Base-by-base conservation (phyloP, 1,140 invertebrate genomes). In the Apis dorsata region DNA sequence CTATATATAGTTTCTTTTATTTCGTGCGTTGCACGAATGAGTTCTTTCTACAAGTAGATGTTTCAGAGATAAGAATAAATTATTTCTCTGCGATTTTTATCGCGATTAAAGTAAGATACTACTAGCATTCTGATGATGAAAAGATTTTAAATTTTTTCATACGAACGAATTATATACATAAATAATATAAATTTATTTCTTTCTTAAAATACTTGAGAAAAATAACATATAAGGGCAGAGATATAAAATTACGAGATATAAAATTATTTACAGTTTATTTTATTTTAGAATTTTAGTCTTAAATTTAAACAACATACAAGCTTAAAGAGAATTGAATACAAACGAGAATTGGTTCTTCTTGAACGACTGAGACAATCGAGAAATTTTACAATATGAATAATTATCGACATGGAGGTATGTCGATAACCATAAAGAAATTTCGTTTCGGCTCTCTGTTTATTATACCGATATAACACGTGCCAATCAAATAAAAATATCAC, bases 401-500 rank as follows among this genome's bases (percentile, higher is more conserved):
- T 34, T 11, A 53, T 72, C 49, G 49, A 51, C 70, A n/a, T 17
- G 53, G 17, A 17, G 9, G 28, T 59, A 8, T 71, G 17, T 71
- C 24, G 15, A 55, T 9, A 51, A 34, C 19, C 24, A 59, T 73
- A 57, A 57, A 72, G 53, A 57, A 19, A 12, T 73, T 34, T 28
- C 53, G 53, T 72, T 72, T 34, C n/a, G 10, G 28, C 55, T 17
- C 55, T 55, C 24, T 73, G 59, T 73, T 73, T 73, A 59, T 15
- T 59, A 28, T 13, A 17, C 1, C 13, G 17, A 28, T 19, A 15
- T 21, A 59, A 73, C 28, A 44, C 55, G 19, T 24, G 24, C 24
- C 55, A 73, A 73, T 73, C 71, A 59, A 73, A 34, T 59, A 59
- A 59, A 73, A 44, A 59, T 55, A n/a, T 71, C 28, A 7, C n/a